A percentile compares a stretch with the other conserved stretches of the same genome.
These are phyloP conservation scores for Crotophaga sulcirostris DNA, from an alignment of 2,113 vertebrate genomes.

Conservation along the genomic window DNA sequence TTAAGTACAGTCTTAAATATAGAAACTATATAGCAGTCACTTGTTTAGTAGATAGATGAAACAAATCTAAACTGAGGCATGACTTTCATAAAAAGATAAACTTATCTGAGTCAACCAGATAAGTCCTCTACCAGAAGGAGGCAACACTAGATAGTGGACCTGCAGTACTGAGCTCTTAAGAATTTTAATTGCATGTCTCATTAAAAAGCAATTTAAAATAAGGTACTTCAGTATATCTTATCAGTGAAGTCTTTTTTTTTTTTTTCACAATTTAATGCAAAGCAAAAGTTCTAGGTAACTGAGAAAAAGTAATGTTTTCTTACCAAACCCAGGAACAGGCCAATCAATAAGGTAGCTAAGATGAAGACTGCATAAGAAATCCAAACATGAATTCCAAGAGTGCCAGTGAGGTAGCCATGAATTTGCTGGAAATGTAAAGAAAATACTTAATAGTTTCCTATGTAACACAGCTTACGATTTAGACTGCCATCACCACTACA, in stretches of 20 bases:
- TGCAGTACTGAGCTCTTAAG: not conserved
- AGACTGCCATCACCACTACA: not conserved
- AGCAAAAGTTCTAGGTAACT: not conserved
- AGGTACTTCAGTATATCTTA: not conserved
- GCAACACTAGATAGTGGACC: not conserved
- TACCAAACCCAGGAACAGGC: conserved; percentile 87
- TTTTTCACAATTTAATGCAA: not conserved
- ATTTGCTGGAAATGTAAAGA: conserved; percentile 77
- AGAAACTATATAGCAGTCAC: not conserved
- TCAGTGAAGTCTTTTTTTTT: not conserved
- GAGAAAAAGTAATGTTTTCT: conserved; percentile 19
- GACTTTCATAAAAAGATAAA: not conserved
- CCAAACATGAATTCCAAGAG: conserved; percentile 83
- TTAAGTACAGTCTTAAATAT: not conserved
- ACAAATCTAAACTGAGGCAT: not conserved
- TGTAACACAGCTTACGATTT: not conserved
- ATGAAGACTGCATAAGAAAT: conserved; percentile 83
- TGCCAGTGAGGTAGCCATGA: conserved; percentile 84
- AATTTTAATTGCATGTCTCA: not conserved
- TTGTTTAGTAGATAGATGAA: not conserved
- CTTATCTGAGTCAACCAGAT: not conserved
- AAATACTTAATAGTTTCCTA: not conserved
- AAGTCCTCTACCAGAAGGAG: not conserved
- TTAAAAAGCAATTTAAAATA: not conserved
- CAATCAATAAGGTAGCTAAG: conserved; percentile 81